Base-by-base conservation (phyloP, 2,797 vertebrate species). In the Manis crassicaudata region DNA sequence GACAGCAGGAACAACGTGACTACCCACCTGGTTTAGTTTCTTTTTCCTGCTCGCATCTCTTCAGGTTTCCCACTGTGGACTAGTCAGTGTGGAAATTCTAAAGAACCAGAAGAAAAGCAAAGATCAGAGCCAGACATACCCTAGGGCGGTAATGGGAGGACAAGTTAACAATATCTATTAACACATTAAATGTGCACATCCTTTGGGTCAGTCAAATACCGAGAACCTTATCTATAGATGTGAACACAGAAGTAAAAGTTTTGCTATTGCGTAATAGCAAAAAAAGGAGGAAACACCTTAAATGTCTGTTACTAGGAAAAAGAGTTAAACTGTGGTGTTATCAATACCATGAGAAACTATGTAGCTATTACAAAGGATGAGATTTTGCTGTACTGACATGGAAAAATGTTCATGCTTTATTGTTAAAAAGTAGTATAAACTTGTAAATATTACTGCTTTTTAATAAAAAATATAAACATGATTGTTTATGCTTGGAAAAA, bases 1-100 rank as follows among this genome's bases (percentile, higher is more conserved):
- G 54, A 43, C 4, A 29, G 56, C 25, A 29, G 13, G 60, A 56
- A 29, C 1, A 62, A 8, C 0, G 35, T 4, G 46, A 93, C 90
- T 62, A 94, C 98, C 77, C 95, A 98, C 98, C 98, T 98, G 96
- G 87, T 83, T 98, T 87, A 99, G 96, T 98, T 97, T 95, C 95
- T 96, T 97, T 96, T 97, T 93, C 96, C 98, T 97, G 96, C 97
- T 96, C 58, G 97, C 98, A 98, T 98, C 95, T 96, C 98, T 97
- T 98, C 97, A 97, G 89, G 95, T 87, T 91, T 92, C 85, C 96
- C 87, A 37, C 86, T 97, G 95, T 86, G 12, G 35, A 87, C 3
- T 0, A 90, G 97, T 95, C 93, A 96, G 88, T 91, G 63, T 70
- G 88, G 81, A 87, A 89, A 89, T 96, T 98, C 98, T 98, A 97